Evolutionary conservation across 2,113 vertebrate genomes (phyloP), one percentile per base, ranked within the genome.

Genomic region (Clarias magur): DNA sequence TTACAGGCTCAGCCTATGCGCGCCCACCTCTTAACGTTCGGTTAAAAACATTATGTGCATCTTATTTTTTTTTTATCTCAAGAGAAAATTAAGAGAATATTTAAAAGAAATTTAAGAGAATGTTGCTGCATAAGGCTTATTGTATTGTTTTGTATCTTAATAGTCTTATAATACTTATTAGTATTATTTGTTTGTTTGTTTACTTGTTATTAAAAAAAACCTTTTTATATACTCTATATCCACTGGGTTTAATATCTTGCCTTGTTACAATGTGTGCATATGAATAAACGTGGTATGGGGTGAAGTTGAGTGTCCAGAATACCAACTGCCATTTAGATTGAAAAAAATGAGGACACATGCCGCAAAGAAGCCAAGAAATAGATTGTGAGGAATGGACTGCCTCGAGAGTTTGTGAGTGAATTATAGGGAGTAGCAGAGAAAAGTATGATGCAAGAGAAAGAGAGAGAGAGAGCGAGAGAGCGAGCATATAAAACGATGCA

Each of bases 301-400:
- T 53, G 10, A 76, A 56, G 53, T 27, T 56, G 73, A 76, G 42
- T 54, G 53, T 27, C 75, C 48, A 27, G 48, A 80, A 60, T 80
- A 60, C 17, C 27, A 80, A 38, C 57, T 60, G 54, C 9, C 79
- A 60, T 38, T 80, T 60, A 38, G 27, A 60, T 57, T 19, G 25
- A 75, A 25, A 25, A 27, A 56, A 59, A 78, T 54, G 25, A 80
- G 15, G 27, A 80, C 19, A 23, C 57, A 81, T 81, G 79, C 30
- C 13, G 79, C 90, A 93, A 93, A 92, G 93, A 92, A 88, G 91
- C 90, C 89, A 88, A 86, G 91, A 91, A 87, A 88, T 88, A 89
- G 89, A 73, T 42, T 80, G 80, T 85, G 84, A 88, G 60, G 83
- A 76, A 78, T 56, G 88, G 80, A 62, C 83, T 85, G 75, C 42